Evolutionary conservation across 2,888 invertebrate genomes (phyloP).

Genomic region (Villa cingulata): DNA sequence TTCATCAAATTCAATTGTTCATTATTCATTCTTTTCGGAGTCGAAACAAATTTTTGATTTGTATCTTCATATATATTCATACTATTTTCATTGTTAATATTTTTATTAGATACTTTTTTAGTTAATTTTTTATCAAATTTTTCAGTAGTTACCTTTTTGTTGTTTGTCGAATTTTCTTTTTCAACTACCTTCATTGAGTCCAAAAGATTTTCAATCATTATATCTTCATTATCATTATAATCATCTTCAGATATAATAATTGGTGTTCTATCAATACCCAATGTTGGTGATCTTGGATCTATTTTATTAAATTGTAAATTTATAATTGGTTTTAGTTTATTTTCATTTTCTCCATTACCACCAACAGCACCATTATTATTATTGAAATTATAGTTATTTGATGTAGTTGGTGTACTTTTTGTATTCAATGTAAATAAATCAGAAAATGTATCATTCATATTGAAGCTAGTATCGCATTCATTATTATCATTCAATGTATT

Average conservation of each 20-base stretch:
- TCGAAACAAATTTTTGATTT: no score
- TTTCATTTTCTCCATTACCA: no score
- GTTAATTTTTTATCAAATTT: conserved; percentile 4
- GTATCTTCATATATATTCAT: neutral
- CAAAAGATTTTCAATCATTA: neutral
- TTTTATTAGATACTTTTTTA: neutral
- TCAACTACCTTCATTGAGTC: no score
- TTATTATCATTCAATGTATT: no score
- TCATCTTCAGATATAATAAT: conserved; percentile 3
- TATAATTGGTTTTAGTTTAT: neutral
- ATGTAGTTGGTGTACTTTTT: neutral
- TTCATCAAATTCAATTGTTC: neutral
- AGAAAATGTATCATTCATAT: conserved; percentile 6
- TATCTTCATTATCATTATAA: neutral
- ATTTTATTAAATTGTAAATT: neutral
- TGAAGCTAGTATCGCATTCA: neutral
- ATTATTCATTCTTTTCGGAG: neutral
- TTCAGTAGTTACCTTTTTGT: neutral
- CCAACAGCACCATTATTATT: no score
- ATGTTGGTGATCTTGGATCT: conserved; percentile 12
- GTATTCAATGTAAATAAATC: neutral
- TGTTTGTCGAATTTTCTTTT: neutral
- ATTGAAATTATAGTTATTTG: no score
- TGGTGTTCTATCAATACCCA: conserved; percentile 9
- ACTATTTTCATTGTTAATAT: conserved; percentile 8